Percentiles rank a stretch among this genome's conserved stretches.
These are phyloP conservation scores for Drosophila quasianomalipes DNA, from an alignment of 2,888 invertebrate species.

Conservation along the genomic window DNA sequence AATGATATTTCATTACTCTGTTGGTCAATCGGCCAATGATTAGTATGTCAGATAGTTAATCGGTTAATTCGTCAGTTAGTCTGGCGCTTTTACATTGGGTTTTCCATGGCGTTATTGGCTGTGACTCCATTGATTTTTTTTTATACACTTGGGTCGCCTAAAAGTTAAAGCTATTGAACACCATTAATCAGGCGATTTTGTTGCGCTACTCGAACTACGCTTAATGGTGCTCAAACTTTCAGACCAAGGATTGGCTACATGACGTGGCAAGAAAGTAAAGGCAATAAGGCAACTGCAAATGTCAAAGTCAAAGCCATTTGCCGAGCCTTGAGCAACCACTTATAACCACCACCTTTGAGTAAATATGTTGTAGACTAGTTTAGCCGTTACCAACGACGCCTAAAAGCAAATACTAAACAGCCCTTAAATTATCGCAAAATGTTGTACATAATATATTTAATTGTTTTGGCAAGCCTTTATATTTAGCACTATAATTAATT, in stretches of 20 bases:
- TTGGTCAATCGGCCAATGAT: conserved; percentile 17
- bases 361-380: conserved; percentile 2
- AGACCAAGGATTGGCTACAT: conserved; percentile 23
- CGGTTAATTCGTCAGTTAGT: conserved; percentile 18
- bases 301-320: conserved; percentile 59
- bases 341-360: background rate
- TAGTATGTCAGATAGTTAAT: conserved; percentile 39
- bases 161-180: conserved; percentile 39
- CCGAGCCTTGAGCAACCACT: conserved; percentile 19
- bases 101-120: conserved; percentile 39
- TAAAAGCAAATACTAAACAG: background rate
- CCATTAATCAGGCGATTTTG: conserved; percentile 61
- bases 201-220: conserved; percentile 30
- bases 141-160: background rate
- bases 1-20: background rate
- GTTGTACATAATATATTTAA: background rate
- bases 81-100: conserved; percentile 31
- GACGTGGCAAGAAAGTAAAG: conserved; percentile 35
- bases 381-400: conserved; percentile 1
- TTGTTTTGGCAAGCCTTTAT: conserved; percentile 3
- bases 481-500: background rate
- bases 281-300: conserved; percentile 43
- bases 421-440: background rate
- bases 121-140: conserved; percentile 65
- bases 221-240: background rate